Conservation (phyloP, 2,113 vertebrate genomes). For the Poeciliopsis occidentalis region DNA sequence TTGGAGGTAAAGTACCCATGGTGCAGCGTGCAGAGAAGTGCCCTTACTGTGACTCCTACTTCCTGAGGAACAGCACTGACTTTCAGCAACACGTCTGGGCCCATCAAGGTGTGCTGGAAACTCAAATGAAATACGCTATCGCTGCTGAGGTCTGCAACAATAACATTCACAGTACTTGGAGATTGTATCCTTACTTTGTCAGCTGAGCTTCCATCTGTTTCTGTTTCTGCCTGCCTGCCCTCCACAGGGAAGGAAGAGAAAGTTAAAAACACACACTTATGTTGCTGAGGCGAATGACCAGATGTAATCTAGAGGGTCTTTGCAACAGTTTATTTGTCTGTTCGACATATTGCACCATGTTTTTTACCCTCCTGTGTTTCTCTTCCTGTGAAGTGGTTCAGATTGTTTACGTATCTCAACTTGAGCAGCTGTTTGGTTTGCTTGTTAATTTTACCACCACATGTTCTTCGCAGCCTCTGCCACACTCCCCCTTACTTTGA, state of each 20-base stretch:
- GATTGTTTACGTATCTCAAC: too few species aligned
- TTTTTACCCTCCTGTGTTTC: too few species aligned
- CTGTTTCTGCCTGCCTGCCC: slow-evolving; percentile 23
- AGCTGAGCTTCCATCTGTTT: slow-evolving; percentile 38
- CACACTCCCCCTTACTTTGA: background rate
- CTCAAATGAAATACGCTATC: background rate
- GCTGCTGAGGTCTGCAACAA: background rate
- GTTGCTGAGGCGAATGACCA: background rate
- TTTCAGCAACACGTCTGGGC: slow-evolving; percentile 98
- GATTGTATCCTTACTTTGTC: slow-evolving; percentile 9
- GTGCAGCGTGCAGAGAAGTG: too few species aligned
- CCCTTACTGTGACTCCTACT: too few species aligned
- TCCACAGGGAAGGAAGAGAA: slow-evolving; percentile 21
- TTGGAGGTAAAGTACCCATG: too few species aligned
- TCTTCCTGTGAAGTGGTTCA: too few species aligned
- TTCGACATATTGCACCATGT: background rate
- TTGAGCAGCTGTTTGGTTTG: too few species aligned
- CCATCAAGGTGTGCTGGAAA: slow-evolving; percentile 87
- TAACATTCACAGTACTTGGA: background rate
- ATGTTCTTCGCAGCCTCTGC: background rate
- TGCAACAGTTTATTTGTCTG: background rate
- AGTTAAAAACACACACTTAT: slow-evolving; percentile 10
- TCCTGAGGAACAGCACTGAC: too few species aligned
- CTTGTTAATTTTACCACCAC: background rate
- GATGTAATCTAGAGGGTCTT: slow-evolving; percentile 6